Conservation (phyloP, 2,797 vertebrate genomes). For the Xiphophorus birchmanni region DNA sequence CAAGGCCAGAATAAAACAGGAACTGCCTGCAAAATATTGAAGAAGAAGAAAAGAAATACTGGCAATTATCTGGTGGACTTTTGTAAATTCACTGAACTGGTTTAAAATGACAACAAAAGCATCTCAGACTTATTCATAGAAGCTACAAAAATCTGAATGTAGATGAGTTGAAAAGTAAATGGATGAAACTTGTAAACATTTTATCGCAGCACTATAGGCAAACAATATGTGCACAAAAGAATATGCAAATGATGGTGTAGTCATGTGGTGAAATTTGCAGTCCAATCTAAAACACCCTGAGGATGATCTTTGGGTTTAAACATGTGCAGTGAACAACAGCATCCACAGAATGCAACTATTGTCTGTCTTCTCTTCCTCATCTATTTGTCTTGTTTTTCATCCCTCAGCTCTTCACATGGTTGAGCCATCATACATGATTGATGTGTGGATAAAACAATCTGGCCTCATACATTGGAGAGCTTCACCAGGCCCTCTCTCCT, state of each 20-base stretch:
- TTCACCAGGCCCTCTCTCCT: slow-evolving; percentile 25
- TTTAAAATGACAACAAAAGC: not conserved
- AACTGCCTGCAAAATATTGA: not conserved
- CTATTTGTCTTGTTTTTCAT: slow-evolving; percentile 27
- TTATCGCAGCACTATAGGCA: slow-evolving; percentile 7
- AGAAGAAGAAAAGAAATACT: not conserved
- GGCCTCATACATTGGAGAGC: slow-evolving; percentile 22
- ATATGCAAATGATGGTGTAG: not conserved
- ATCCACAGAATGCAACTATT: slow-evolving; percentile 53
- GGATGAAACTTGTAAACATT: not conserved
- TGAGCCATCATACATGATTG: slow-evolving; percentile 33
- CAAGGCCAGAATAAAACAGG: not conserved
- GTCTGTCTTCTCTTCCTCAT: slow-evolving; percentile 45
- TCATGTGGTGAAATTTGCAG: slow-evolving; percentile 9
- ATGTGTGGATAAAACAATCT: slow-evolving; percentile 18
- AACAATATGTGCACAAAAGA: slow-evolving; percentile 1
- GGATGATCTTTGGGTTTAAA: slow-evolving; percentile 15
- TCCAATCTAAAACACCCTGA: slow-evolving; percentile 3
- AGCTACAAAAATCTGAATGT: not conserved
- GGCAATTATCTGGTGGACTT: not conserved
- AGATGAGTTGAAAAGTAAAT: not conserved
- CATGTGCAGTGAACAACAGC: slow-evolving; percentile 1
- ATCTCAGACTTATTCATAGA: not conserved
- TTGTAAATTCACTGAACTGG: not conserved
- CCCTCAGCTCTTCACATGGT: slow-evolving; percentile 28